These are phyloP conservation scores for Neoitamus cyanurus DNA, from an alignment of 2,888 invertebrate species.

Conservation along the genomic window DNA sequence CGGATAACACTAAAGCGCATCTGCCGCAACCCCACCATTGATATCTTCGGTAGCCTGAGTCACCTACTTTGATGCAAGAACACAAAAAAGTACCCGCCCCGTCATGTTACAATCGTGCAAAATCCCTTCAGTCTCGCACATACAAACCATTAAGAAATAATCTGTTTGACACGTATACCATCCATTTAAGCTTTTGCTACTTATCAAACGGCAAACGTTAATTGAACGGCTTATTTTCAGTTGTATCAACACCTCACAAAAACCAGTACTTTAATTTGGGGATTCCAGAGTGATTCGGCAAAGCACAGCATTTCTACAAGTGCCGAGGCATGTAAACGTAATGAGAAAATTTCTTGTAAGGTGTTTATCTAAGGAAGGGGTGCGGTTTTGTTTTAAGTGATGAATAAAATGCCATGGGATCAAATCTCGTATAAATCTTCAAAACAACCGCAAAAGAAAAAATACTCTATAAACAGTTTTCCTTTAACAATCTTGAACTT, in stretches of 20 bases:
- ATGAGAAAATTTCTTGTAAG: neutral
- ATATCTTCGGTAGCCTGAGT: neutral
- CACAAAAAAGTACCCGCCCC: neutral
- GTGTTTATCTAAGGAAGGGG: neutral
- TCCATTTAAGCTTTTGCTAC: neutral
- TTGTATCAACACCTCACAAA: constrained; percentile 22
- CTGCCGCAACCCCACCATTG: too few relatives aligned
- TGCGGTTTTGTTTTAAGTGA: neutral
- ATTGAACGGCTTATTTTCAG: constrained; percentile 11
- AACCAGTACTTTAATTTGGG: constrained; percentile 12
- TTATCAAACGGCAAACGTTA: neutral
- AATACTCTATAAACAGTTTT: too few relatives aligned
- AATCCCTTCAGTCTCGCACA: neutral
- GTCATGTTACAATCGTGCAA: neutral
- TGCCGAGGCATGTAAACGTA: neutral
- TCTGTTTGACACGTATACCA: neutral
- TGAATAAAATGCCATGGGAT: neutral
- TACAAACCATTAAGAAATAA: neutral
- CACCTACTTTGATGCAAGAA: neutral
- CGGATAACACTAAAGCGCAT: too few relatives aligned
- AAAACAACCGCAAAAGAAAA: neutral
- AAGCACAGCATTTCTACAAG: neutral
- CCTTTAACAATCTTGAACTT: neutral
- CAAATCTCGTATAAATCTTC: neutral
- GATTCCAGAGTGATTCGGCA: constrained; percentile 3